Evolutionary conservation across 1,140 invertebrate genomes (phyloP).

Genomic region (Procambarus clarkii): DNA sequence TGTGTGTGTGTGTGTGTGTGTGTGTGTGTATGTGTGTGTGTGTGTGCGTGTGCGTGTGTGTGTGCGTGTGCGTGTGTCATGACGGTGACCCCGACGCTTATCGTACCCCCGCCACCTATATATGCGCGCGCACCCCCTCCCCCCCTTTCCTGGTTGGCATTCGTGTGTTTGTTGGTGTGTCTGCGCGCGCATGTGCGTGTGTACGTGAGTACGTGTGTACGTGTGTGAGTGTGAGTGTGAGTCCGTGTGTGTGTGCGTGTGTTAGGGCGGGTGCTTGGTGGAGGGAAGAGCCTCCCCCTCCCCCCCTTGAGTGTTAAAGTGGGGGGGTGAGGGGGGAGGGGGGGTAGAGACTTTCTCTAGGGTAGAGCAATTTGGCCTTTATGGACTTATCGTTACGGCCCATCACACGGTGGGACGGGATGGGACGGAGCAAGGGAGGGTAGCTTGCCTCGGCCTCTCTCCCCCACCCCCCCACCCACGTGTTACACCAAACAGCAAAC

Average conservation of each 20-base stretch:
- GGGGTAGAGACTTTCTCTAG: conserved; percentile 8
- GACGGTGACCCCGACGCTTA: neutral
- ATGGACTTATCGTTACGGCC: neutral
- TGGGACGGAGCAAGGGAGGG: neutral
- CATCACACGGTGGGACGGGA: neutral
- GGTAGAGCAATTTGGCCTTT: conserved; percentile 22
- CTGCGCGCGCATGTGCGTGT: conserved; percentile 15
- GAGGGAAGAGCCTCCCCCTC: conserved; percentile 24
- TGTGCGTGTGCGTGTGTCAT: neutral
- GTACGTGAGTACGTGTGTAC: conserved; percentile 3
- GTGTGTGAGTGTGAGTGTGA: conserved; percentile 29
- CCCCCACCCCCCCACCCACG: no score
- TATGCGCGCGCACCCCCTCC: neutral
- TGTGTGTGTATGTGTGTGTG: neutral
- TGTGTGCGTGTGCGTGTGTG: neutral
- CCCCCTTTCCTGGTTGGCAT: neutral
- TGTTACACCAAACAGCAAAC: no score
- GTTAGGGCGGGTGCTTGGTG: conserved; percentile 23
- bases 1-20: conserved; percentile 5
- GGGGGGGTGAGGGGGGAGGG: neutral
- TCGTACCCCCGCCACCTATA: neutral
- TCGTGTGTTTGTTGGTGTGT: neutral
- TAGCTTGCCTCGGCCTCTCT: no score
- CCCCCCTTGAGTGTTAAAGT: neutral
- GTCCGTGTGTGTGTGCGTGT: neutral